These are phyloP conservation scores for Pangasianodon gigas DNA, from an alignment of 2,113 vertebrate species.

Conservation along the genomic window DNA sequence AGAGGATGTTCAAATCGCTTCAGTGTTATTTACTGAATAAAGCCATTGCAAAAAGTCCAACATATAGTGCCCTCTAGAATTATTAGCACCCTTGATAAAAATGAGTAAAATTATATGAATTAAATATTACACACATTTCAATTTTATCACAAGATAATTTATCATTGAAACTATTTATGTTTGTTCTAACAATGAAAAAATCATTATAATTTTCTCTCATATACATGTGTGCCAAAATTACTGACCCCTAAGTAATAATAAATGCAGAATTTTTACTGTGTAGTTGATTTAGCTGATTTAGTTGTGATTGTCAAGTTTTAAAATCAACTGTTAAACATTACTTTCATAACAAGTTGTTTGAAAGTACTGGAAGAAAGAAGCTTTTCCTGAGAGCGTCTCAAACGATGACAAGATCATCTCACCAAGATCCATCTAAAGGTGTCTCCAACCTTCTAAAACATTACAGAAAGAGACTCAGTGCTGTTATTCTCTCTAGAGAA, in stretches of 20 bases:
- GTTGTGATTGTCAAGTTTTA: not conserved
- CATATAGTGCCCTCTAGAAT: not conserved
- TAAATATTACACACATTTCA: not conserved
- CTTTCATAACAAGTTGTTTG: not conserved
- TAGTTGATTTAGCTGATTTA: not conserved
- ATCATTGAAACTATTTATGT: not conserved
- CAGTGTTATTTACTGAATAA: not conserved
- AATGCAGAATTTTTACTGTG: not conserved
- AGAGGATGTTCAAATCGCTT: not conserved
- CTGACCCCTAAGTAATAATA: not conserved
- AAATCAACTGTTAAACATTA: not conserved
- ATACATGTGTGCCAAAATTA: not conserved
- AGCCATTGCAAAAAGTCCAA: not conserved
- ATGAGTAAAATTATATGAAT: not conserved
- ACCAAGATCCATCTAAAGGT: not conserved
- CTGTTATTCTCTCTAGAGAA: not conserved
- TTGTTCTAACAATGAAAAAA: not conserved
- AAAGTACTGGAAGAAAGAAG: not conserved
- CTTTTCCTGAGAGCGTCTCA: not conserved
- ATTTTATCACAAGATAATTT: not conserved
- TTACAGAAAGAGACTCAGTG: not conserved
- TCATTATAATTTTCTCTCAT: not conserved
- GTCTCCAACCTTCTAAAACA: not conserved
- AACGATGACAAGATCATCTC: no score
- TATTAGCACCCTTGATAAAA: not conserved